Evolutionary conservation across 2,113 vertebrate genomes (phyloP), one percentile per base, ranked within the genome.

Genomic region (Cyphomyrus plagiostoma): DNA sequence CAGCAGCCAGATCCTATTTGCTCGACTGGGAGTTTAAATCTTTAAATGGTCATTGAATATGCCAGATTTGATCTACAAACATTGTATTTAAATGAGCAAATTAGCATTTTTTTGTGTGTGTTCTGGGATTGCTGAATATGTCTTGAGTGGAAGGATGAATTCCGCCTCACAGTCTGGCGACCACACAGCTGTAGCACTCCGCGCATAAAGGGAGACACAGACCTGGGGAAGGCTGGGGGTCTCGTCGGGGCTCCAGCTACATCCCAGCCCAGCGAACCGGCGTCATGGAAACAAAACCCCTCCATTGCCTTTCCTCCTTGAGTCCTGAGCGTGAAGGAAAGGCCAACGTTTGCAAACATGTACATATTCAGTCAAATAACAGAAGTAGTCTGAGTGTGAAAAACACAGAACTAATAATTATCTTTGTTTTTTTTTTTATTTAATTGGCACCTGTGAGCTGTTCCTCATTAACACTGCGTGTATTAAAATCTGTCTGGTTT

Each of bases 391-490:
- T 82, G 48, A 39, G 88, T 82, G 35, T 10, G 53, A 82, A 74
- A 80, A 89, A 89, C 45, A 89, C 48, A 89, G 48, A 87, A 53
- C 49, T 87, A 87, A 87, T 53, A 87, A 87, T 87, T 87, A 87
- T 87, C 85, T 87, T 87, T 35, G 85, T 56, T 87, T 87, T 52
- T 30, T 50, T 66, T 91, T 90, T 90, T 91, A 93, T 95, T 95
- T 95, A 95, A 96, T 96, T 96, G 95, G 94, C 95, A 96, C 96
- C 95, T 95, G 93, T 91, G 93, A 95, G 95, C 92, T 95, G 94
- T 95, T 95, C 95, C 93, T 95, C 94, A 96, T 96, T 96, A 96
- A 95, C 95, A 95, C 95, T 90, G 91, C 46, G 90, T 93, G 93
- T 93, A 93, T 95, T 94, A 94, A 96, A 95, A 94, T 95, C 94